Evolutionary conservation across 2,888 invertebrate species (phyloP).

Genomic region (Stegana nigrithorax): DNA sequence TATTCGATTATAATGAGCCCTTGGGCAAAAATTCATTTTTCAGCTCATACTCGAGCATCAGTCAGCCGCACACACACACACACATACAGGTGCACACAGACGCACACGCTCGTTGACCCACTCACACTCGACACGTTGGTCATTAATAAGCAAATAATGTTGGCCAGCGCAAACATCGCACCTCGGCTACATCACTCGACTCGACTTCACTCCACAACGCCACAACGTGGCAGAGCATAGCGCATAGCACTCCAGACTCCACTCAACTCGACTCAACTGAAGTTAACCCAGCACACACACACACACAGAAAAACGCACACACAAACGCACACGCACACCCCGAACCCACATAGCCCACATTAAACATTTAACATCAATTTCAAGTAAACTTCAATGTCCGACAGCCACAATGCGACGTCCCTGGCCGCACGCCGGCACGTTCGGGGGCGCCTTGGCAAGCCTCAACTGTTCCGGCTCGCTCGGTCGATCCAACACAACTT

Average conservation of each 20-base stretch:
- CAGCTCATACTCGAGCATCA: background rate
- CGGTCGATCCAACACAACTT: slow-evolving; percentile 22
- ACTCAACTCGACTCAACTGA: background rate
- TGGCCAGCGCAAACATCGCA: background rate
- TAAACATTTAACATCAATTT: slow-evolving; percentile 49
- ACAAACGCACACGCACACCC: too few relatives aligned
- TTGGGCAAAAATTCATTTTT: slow-evolving; percentile 10
- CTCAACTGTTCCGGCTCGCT: background rate
- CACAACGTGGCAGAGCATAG: background rate
- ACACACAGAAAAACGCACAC: too few relatives aligned
- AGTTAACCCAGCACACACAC: too few relatives aligned
- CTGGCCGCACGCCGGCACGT: too few relatives aligned
- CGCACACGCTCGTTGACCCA: background rate
- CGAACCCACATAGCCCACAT: too few relatives aligned
- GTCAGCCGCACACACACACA: slow-evolving; percentile 1
- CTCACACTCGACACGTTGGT: slow-evolving; percentile 28
- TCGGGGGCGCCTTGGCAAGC: background rate
- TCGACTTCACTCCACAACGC: background rate
- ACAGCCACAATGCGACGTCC: background rate
- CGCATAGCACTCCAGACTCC: background rate
- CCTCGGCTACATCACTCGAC: slow-evolving; percentile 5
- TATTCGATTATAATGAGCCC: slow-evolving; percentile 23
- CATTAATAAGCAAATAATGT: slow-evolving; percentile 47
- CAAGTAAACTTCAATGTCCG: slow-evolving; percentile 25
- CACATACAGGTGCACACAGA: too few relatives aligned